Conservation (phyloP, 2,888 invertebrate genomes). For the Parasteatoda lunata region DNA sequence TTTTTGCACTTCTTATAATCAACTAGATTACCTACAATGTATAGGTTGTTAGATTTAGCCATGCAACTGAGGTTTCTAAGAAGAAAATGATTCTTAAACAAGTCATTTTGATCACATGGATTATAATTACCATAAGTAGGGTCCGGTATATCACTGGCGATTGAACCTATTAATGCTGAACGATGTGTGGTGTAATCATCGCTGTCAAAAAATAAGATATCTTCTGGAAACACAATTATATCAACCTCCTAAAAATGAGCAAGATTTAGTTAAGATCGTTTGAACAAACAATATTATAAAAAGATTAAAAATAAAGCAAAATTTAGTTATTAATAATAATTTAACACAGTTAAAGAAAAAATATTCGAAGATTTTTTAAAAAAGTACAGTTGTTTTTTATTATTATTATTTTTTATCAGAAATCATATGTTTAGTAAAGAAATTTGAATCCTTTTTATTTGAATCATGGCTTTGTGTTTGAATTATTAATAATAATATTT, state of each 20-base stretch:
- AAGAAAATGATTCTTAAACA: constrained; percentile 44
- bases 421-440: too few relatives aligned
- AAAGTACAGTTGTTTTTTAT: too few relatives aligned
- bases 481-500: too few relatives aligned
- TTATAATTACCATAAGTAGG: constrained; percentile 1
- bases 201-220: constrained; percentile 73
- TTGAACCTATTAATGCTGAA: background rate
- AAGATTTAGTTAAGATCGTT: too few relatives aligned
- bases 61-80: constrained; percentile 76
- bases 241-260: constrained; percentile 78
- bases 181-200: background rate
- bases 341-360: too few relatives aligned
- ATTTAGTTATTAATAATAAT: too few relatives aligned
- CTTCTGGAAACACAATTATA: constrained; percentile 86
- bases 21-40: constrained; percentile 82
- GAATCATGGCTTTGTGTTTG: too few relatives aligned
- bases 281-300: too few relatives aligned
- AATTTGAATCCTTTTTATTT: too few relatives aligned
- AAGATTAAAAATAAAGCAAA: too few relatives aligned
- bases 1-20: constrained; percentile 79
- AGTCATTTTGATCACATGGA: constrained; percentile 26
- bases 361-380: too few relatives aligned
- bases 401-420: too few relatives aligned
- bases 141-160: constrained; percentile 24
- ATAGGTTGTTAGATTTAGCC: constrained; percentile 78